Percentiles rank a stretch among this genome's conserved stretches.
phyloP scores from a whole-genome alignment of 2,888 invertebrate genomes.

The Artemia sinica region DNA sequence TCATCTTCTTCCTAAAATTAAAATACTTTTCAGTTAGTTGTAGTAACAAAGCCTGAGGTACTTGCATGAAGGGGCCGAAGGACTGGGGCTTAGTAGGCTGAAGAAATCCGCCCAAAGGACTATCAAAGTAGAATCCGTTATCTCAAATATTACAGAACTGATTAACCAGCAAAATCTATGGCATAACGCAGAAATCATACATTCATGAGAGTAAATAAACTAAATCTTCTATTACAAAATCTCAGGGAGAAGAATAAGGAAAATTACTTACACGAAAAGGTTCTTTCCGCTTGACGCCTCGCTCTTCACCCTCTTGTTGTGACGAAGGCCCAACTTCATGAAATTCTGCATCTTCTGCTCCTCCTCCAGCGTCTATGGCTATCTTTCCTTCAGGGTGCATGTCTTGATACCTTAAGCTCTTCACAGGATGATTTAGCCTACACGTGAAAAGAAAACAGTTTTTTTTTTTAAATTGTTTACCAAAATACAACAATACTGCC shows the following conservation, averaged over 20 bases:
- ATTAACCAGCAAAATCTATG: no score
- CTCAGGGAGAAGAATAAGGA: background rate
- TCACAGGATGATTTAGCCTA: constrained; percentile 75
- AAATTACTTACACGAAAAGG: constrained; percentile 31
- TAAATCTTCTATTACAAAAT: no score
- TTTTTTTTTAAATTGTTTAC: background rate
- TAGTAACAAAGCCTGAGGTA: background rate
- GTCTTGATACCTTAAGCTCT: constrained; percentile 45
- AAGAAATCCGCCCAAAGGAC: no score
- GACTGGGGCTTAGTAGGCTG: no score
- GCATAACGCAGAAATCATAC: no score
- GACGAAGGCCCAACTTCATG: background rate
- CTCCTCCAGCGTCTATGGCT: constrained; percentile 31
- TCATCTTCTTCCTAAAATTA: constrained; percentile 22
- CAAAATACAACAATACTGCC: background rate
- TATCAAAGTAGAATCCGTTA: no score
- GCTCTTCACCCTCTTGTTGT: background rate
- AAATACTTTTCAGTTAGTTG: constrained; percentile 19
- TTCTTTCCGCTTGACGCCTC: constrained; percentile 34
- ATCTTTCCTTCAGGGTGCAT: constrained; percentile 22
- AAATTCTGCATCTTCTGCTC: constrained; percentile 32
- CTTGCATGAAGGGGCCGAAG: no score
- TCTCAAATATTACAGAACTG: no score
- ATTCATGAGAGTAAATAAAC: no score
- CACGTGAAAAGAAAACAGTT: background rate